Evolutionary conservation across 2,888 invertebrate species (phyloP), one percentile per base, ranked within the genome.

Genomic region (Patella caerulea): DNA sequence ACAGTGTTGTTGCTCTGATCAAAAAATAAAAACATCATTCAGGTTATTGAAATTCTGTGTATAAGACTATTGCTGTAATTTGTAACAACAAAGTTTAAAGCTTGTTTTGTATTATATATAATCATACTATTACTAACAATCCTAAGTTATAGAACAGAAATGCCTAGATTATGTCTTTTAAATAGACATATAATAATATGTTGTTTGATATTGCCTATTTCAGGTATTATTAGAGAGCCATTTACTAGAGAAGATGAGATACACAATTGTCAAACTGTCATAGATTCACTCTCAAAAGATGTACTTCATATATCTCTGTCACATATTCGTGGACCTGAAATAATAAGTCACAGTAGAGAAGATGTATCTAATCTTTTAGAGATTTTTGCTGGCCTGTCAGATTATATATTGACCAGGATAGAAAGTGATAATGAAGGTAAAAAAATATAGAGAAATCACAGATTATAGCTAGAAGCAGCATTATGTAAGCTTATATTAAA

Each of bases 251-350:
- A 91, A 77, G 91, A 92, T 86, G 90, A 91, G 79, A 86, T 89
- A 5, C 90, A 91, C 81, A 92, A 92, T 79, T 84, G 88, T 73
- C 90, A 91, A 82, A 80, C 82, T 7, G 90, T 92, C 24, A 90
- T 92, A 52, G 90, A 91, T 82, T 86, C 89, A 0, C 81, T 92
- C 54, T 88, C 91, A 2, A 82, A 85, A 54, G 90, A 91, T 75
- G 85, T 91, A 2, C 86, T 92, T 7, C 89, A 90, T 78, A 91
- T 89, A 17, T 90, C 90, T 11, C 86, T 92, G 45, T 88, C 91
- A 12, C 92, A 92, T 82, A 90, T 92, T 59, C 73, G 73, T n/a
- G 73, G 52, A 15, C 15, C 53, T 3, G 73, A 73, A 24, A 73
- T 73, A 19, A 53, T 73, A 3, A 53, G 53, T 17, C 54, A 55